These are phyloP conservation scores for Tarsius wallacei DNA, from an alignment of 2,797 vertebrate species.

Conservation along the genomic window DNA sequence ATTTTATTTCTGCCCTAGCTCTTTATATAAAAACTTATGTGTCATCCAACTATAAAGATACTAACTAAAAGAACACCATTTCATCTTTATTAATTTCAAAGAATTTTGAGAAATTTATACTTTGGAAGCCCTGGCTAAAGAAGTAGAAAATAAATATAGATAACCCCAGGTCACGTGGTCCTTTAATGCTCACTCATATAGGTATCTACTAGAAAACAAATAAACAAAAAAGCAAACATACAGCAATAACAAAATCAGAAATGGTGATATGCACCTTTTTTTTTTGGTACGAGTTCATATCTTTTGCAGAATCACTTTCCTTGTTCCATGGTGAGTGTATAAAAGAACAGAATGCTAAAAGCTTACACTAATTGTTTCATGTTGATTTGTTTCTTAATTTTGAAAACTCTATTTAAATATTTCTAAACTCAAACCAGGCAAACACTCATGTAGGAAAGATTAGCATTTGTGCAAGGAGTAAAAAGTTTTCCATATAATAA, in stretches of 20 bases:
- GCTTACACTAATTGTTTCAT: neutral
- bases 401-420: slow-evolving; percentile 33
- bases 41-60: neutral
- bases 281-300: neutral
- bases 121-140: neutral
- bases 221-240: neutral
- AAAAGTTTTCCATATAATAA: neutral
- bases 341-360: neutral
- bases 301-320: neutral
- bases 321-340: neutral
- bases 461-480: neutral
- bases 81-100: slow-evolving; percentile 49
- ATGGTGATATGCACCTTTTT: neutral
- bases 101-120: neutral
- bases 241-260: neutral
- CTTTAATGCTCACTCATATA: neutral
- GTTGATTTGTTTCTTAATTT: slow-evolving; percentile 8
- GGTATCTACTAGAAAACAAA: too few relatives aligned
- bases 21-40: neutral
- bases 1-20: neutral
- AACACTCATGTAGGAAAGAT: slow-evolving; percentile 1
- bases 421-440: neutral
- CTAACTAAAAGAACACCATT: neutral
- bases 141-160: slow-evolving; percentile 2
- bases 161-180: neutral